A percentile compares a stretch with the other conserved stretches of the same genome.
Evolutionary conservation across 2,113 vertebrate species (phyloP).

Genomic region (Carassius auratus): DNA sequence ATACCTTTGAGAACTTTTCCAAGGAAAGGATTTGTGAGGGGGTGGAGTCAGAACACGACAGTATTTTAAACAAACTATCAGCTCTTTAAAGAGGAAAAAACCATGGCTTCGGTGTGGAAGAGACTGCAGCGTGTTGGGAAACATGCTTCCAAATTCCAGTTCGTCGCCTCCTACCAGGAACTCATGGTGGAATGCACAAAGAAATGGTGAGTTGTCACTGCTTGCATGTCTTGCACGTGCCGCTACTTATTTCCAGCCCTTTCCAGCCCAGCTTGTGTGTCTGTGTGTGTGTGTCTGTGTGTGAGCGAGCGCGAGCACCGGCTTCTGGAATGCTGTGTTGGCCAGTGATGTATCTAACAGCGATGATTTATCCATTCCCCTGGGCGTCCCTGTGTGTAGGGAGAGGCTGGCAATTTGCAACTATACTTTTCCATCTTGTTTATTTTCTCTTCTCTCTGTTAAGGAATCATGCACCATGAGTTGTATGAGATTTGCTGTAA

Average conservation of each 20-base stretch:
- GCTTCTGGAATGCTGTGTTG: conserved; percentile 67
- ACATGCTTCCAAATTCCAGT: conserved; percentile 99
- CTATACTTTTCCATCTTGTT: background rate
- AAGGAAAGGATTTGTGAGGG: conserved; percentile 57
- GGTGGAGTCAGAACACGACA: conserved; percentile 65
- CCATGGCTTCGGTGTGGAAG: conserved; percentile 99
- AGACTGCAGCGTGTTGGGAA: conserved; percentile 98
- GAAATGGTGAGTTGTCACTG: conserved; percentile 90
- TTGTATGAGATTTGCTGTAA: background rate
- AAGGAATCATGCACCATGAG: background rate
- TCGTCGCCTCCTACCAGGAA: conserved; percentile 98
- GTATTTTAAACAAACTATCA: conserved; percentile 46
- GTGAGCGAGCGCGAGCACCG: background rate
- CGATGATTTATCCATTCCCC: conserved; percentile 63
- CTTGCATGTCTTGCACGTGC: conserved; percentile 18
- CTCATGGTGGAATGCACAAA: conserved; percentile 98
- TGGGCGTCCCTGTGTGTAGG: conserved; percentile 64
- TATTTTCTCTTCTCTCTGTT: background rate
- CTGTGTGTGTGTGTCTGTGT: background rate
- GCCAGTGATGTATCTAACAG: conserved; percentile 50
- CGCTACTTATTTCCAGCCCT: conserved; percentile 18
- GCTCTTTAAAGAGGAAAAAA: conserved; percentile 54
- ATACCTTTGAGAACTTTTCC: conserved; percentile 62
- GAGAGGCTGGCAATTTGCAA: conserved; percentile 52
- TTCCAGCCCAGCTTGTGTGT: conserved; percentile 23